phyloP scores from a whole-genome alignment of 1,140 invertebrate genomes.

The Vanessa atalanta region DNA sequence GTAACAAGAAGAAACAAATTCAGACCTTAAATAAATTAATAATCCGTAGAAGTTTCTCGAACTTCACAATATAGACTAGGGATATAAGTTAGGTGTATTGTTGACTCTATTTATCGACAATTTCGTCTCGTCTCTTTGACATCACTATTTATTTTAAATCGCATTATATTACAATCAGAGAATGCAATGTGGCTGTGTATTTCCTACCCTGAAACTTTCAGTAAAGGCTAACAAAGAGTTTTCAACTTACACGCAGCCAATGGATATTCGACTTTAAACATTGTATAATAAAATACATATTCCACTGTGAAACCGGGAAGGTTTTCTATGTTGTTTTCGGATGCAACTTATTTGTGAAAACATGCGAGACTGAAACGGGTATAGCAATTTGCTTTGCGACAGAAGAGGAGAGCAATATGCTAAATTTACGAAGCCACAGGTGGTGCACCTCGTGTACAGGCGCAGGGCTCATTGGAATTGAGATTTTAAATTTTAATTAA shows the following conservation, averaged over 20 bases:
- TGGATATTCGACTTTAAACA: conserved; percentile 46
- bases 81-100: neutral
- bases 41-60: too few relatives aligned
- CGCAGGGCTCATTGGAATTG: conserved; percentile 40
- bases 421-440: conserved; percentile 80
- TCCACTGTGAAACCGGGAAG: conserved; percentile 40
- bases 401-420: conserved; percentile 60
- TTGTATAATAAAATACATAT: conserved; percentile 35
- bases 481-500: conserved; percentile 1
- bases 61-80: neutral
- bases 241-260: conserved; percentile 37
- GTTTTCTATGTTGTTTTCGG: conserved; percentile 79
- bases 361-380: conserved; percentile 58
- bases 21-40: too few relatives aligned
- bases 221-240: conserved; percentile 67
- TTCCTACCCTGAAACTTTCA: conserved; percentile 74
- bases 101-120: conserved; percentile 35
- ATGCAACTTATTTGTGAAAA: conserved; percentile 80
- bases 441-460: conserved; percentile 76
- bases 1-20: too few relatives aligned
- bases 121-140: conserved; percentile 25
- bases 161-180: conserved; percentile 78
- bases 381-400: conserved; percentile 38
- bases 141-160: conserved; percentile 77
- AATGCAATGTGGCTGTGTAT: conserved; percentile 65